Evolutionary conservation across 2,888 invertebrate genomes (phyloP).

Genomic region (Rambutsinella grinnellia): DNA sequence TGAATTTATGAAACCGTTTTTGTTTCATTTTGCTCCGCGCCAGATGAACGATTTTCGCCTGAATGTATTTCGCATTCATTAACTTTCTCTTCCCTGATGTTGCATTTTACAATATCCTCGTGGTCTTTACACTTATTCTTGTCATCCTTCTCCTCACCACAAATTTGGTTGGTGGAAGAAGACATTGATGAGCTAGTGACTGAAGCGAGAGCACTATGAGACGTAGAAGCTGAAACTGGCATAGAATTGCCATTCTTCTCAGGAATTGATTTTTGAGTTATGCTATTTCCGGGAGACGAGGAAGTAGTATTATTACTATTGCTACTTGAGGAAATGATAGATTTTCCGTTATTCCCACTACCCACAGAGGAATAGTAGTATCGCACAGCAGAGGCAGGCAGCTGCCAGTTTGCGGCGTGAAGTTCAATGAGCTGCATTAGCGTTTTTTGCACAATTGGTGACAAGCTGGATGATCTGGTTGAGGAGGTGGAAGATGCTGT

Average conservation of each 20-base stretch:
- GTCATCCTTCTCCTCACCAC: too few species aligned
- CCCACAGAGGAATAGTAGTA: conserved; percentile 75
- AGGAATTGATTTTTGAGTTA: neutral
- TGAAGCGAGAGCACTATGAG: neutral
- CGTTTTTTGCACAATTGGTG: conserved; percentile 84
- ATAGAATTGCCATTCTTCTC: neutral
- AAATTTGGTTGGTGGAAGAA: too few species aligned
- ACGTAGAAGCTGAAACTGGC: too few species aligned
- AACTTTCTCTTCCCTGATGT: too few species aligned
- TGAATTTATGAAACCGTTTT: too few species aligned
- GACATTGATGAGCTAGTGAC: neutral
- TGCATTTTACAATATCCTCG: too few species aligned
- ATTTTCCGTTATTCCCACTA: conserved; percentile 8
- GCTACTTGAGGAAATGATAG: conserved; percentile 2
- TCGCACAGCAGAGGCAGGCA: conserved; percentile 88
- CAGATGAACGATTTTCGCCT: too few species aligned
- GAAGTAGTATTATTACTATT: conserved; percentile 4
- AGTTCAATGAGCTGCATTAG: conserved; percentile 90
- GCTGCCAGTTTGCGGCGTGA: conserved; percentile 90
- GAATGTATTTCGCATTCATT: too few species aligned
- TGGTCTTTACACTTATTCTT: too few species aligned
- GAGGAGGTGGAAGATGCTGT: neutral
- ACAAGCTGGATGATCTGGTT: conserved; percentile 74
- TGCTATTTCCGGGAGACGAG: neutral
- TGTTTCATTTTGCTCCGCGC: too few species aligned